phyloP scores from a whole-genome alignment of 2,888 invertebrate species.

The Lottia scabra region DNA sequence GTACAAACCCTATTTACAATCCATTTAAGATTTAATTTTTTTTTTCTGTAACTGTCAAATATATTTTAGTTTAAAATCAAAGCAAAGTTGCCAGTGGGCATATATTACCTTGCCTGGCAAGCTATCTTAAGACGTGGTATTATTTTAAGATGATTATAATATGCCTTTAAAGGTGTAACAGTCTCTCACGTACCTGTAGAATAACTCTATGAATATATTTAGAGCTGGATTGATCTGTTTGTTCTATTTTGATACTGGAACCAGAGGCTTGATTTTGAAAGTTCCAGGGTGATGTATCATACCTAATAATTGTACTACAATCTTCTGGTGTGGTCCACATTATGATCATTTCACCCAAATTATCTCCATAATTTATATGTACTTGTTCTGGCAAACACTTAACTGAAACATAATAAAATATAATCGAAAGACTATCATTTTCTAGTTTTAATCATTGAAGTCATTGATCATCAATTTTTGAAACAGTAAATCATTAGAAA shows the following conservation, averaged over 20 bases:
- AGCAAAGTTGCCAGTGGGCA: no score
- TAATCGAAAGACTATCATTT: background rate
- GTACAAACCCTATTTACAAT: no score
- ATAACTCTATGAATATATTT: background rate
- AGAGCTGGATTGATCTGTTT: conserved; percentile 3
- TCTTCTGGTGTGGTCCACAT: conserved; percentile 50
- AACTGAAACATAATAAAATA: conserved; percentile 20
- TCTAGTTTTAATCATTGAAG: no score
- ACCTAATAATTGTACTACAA: conserved; percentile 8
- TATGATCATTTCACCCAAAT: conserved; percentile 42
- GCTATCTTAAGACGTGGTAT: no score
- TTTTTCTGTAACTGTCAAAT: no score
- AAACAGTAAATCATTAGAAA: no score
- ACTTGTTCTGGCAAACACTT: conserved; percentile 42
- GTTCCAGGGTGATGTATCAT: conserved; percentile 16
- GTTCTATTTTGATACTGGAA: conserved; percentile 12
- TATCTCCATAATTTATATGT: conserved; percentile 47
- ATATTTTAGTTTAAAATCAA: no score
- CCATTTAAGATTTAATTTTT: no score
- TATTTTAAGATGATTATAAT: no score
- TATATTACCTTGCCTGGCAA: no score
- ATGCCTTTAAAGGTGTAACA: no score
- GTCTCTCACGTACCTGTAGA: conserved; percentile 10
- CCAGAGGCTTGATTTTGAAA: conserved; percentile 10
- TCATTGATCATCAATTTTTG: no score